phyloP scores from a whole-genome alignment of 1,140 invertebrate species.

The Drosophila grimshawi region DNA sequence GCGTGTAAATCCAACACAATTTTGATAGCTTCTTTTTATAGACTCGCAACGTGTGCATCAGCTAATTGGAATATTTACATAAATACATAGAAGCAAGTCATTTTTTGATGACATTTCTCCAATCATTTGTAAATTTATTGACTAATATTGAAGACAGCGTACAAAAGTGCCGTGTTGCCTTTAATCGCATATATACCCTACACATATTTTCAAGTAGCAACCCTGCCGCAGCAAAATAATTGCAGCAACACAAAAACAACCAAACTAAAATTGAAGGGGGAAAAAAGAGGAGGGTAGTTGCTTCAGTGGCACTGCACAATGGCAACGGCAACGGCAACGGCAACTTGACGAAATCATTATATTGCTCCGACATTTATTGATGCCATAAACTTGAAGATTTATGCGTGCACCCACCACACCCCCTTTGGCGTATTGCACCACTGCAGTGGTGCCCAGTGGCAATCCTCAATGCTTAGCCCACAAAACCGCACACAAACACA shows the following conservation, averaged over 20 bases:
- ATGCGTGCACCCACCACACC: constrained; percentile 60
- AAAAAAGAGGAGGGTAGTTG: constrained; percentile 47
- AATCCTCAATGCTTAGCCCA: constrained; percentile 16
- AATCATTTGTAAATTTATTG: not conserved
- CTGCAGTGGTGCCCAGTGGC: constrained; percentile 20
- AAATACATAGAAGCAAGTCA: not conserved
- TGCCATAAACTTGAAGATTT: constrained; percentile 82
- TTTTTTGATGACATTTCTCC: no score
- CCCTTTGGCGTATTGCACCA: constrained; percentile 28
- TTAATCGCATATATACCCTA: not conserved
- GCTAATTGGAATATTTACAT: not conserved
- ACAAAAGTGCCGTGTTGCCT: not conserved
- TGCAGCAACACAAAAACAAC: constrained; percentile 33
- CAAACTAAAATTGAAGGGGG: constrained; percentile 9
- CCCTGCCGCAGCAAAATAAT: constrained; percentile 1
- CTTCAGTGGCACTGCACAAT: constrained; percentile 61
- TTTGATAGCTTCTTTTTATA: constrained; percentile 14
- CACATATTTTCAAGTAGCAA: not conserved
- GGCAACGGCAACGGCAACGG: constrained; percentile 10
- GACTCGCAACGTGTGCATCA: not conserved
- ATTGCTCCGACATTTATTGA: constrained; percentile 81
- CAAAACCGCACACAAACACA: constrained; percentile 17
- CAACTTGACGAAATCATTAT: constrained; percentile 82
- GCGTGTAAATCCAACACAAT: constrained; percentile 22
- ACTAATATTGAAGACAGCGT: not conserved